These are phyloP conservation scores for Miltochrista miniata DNA, from an alignment of 2,888 invertebrate genomes.

Conservation along the genomic window DNA sequence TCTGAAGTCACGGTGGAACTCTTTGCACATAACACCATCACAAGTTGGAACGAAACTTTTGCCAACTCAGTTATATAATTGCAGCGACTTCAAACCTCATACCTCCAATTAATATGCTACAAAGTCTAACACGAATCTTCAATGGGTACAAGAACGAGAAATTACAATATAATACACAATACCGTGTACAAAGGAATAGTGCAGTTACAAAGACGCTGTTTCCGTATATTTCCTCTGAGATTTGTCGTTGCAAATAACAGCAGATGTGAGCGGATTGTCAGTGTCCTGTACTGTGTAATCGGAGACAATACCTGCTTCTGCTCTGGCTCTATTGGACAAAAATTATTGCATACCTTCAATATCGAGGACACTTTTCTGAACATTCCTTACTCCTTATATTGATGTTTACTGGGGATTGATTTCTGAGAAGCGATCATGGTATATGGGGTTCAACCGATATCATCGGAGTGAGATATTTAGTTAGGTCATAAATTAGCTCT, in stretches of 20 bases:
- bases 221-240: conserved; percentile 20
- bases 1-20: too few relatives aligned
- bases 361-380: too few relatives aligned
- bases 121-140: background rate
- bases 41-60: too few relatives aligned
- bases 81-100: background rate
- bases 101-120: background rate
- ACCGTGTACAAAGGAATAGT: background rate
- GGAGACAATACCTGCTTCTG: background rate
- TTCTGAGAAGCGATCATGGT: too few relatives aligned
- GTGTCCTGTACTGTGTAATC: conserved; percentile 4
- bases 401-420: too few relatives aligned
- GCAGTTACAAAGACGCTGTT: conserved; percentile 20
- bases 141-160: background rate
- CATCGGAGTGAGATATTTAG: too few relatives aligned
- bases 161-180: background rate
- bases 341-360: background rate
- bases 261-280: conserved; percentile 16
- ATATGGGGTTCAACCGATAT: too few relatives aligned
- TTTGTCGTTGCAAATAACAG: conserved; percentile 21
- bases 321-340: background rate
- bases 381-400: too few relatives aligned
- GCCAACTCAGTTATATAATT: too few relatives aligned
- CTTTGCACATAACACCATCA: too few relatives aligned
- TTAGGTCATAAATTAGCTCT: too few relatives aligned